These are phyloP conservation scores for Larimichthys crocea DNA, from an alignment of 2,113 vertebrate species.

Conservation along the genomic window DNA sequence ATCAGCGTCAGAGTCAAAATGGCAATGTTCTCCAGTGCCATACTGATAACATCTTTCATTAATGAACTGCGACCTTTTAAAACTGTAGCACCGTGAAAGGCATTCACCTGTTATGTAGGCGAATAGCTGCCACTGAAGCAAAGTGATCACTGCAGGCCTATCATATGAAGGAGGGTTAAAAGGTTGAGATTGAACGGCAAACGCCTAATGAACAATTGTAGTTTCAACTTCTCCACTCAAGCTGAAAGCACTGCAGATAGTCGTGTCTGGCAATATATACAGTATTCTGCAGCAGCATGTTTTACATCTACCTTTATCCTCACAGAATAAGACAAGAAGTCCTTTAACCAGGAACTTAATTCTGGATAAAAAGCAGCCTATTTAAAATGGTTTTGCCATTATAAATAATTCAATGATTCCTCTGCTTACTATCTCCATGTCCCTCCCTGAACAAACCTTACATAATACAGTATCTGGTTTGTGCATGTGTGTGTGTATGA, in stretches of 20 bases:
- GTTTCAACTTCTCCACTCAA: not conserved
- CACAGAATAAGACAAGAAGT: constrained; percentile 36
- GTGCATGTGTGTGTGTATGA: constrained; percentile 20
- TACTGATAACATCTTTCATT: constrained; percentile 44
- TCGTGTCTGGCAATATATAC: not conserved
- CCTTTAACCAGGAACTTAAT: constrained; percentile 35
- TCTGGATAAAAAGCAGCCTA: constrained; percentile 44
- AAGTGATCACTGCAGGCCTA: not conserved
- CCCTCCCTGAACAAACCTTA: constrained; percentile 65
- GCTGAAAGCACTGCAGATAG: not conserved
- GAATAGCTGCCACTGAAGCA: not conserved
- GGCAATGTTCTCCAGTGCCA: not conserved
- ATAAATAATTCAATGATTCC: constrained; percentile 62
- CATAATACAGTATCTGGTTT: constrained; percentile 59
- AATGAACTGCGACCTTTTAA: constrained; percentile 1
- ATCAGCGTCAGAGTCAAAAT: constrained; percentile 35
- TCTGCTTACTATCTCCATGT: constrained; percentile 26
- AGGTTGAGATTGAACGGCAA: not conserved
- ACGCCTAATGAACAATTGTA: not conserved
- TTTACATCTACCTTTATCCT: constrained; percentile 25
- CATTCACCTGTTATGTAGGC: not conserved
- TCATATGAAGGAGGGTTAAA: not conserved
- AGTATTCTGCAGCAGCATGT: not conserved
- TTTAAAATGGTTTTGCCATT: constrained; percentile 32
- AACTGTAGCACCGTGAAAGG: not conserved